Conservation (phyloP, 1,140 invertebrate genomes). For the Trichogramma pretiosum region DNA sequence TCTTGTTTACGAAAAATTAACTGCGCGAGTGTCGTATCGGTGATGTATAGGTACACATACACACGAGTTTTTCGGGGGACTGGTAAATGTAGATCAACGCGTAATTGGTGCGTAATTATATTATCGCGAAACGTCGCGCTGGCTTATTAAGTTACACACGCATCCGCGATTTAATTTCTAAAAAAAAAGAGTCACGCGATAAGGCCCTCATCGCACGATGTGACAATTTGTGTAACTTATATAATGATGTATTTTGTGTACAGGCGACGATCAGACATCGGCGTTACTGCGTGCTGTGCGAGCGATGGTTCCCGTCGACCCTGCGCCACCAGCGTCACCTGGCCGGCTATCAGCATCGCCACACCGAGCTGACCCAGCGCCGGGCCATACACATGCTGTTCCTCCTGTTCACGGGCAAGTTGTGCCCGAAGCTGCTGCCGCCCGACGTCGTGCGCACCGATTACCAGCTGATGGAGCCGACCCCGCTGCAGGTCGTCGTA, state of each 20-base stretch:
- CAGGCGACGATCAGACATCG: slow-evolving; percentile 41
- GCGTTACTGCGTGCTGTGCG: slow-evolving; percentile 41
- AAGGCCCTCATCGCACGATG: too few species aligned
- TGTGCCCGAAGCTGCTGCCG: slow-evolving; percentile 38
- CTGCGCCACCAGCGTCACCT: slow-evolving; percentile 38
- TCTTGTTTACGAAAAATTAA: too few species aligned
- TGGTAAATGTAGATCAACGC: too few species aligned
- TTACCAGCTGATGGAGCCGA: slow-evolving; percentile 37
- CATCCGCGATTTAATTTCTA: too few species aligned
- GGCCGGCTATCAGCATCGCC: slow-evolving; percentile 39
- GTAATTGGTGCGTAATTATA: too few species aligned
- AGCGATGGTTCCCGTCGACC: slow-evolving; percentile 40
- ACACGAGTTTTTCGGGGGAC: too few species aligned
- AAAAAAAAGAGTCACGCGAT: too few species aligned
- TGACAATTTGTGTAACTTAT: too few species aligned
- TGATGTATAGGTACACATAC: too few species aligned
- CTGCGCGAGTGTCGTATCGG: too few species aligned
- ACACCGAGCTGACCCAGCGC: slow-evolving; percentile 40
- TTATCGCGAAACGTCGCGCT: too few species aligned
- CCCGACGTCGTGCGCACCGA: slow-evolving; percentile 34
- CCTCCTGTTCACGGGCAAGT: slow-evolving; percentile 42
- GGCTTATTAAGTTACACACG: too few species aligned
- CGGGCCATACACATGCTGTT: slow-evolving; percentile 43
- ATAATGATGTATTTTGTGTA: slow-evolving; percentile 10
- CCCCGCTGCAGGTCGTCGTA: slow-evolving; percentile 43